phyloP scores from a whole-genome alignment of 2,797 vertebrate genomes.

The Aldrovandia affinis region DNA sequence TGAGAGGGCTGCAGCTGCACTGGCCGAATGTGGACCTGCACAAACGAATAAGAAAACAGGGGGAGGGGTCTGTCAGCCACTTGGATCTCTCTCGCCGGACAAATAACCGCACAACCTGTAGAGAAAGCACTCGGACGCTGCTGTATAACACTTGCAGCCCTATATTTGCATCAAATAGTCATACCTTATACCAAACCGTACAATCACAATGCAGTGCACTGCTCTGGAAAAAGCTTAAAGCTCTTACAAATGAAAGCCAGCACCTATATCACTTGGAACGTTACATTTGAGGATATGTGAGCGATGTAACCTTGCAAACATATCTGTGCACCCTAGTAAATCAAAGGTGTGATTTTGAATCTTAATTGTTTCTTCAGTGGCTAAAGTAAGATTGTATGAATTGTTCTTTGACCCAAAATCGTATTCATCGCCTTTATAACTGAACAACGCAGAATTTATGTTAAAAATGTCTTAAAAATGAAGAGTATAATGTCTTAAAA shows the following conservation, averaged over 20 bases:
- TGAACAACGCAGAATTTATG: neutral
- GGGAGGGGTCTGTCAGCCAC: neutral
- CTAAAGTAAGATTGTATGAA: neutral
- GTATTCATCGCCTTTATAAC: neutral
- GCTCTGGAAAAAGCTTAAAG: neutral
- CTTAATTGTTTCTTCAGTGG: neutral
- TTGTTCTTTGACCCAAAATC: neutral
- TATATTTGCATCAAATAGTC: neutral
- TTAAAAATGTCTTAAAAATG: no score
- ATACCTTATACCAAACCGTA: neutral
- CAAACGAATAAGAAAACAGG: slow-evolving; percentile 32
- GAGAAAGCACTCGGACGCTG: no score
- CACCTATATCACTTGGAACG: neutral
- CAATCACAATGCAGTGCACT: neutral
- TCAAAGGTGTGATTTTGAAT: neutral
- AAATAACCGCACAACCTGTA: neutral
- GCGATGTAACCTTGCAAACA: neutral
- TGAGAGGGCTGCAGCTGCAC: slow-evolving; percentile 73
- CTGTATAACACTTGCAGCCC: neutral
- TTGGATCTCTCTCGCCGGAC: neutral
- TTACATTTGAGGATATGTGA: neutral
- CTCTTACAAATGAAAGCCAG: neutral
- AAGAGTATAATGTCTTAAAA: neutral
- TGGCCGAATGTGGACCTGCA: slow-evolving; percentile 72
- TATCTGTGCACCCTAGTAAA: neutral